phyloP scores from a whole-genome alignment of 2,797 vertebrate genomes.

The Crenichthys baileyi region DNA sequence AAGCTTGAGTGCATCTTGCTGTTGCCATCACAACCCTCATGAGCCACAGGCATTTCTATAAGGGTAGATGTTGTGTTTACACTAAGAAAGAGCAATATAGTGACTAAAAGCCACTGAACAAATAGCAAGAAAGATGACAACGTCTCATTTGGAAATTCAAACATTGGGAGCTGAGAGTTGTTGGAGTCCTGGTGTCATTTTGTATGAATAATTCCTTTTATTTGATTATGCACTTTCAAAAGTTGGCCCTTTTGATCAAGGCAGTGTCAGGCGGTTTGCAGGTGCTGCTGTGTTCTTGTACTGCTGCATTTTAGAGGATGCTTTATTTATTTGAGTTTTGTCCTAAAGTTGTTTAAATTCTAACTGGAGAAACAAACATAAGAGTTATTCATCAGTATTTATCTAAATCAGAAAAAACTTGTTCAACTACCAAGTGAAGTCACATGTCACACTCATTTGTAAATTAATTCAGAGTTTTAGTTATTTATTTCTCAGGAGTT shows the following conservation, averaged over 20 bases:
- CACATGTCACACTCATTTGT: not conserved
- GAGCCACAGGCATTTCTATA: constrained; percentile 41
- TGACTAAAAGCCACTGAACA: constrained; percentile 49
- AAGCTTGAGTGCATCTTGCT: constrained; percentile 62
- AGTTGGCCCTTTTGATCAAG: constrained; percentile 70
- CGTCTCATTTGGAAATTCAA: constrained; percentile 66
- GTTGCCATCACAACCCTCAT: constrained; percentile 62
- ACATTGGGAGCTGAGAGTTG: constrained; percentile 49
- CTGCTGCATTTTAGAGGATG: constrained; percentile 32
- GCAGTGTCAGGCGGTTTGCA: constrained; percentile 59
- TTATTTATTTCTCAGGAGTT: not conserved
- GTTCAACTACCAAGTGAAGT: constrained; percentile 5
- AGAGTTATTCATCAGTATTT: constrained; percentile 25
- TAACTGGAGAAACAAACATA: constrained; percentile 29
- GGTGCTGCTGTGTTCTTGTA: constrained; percentile 57
- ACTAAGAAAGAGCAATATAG: constrained; percentile 35
- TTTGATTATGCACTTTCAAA: constrained; percentile 74
- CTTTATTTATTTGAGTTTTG: constrained; percentile 43
- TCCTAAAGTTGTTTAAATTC: constrained; percentile 54
- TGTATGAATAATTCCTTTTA: constrained; percentile 80
- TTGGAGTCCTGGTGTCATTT: constrained; percentile 59
- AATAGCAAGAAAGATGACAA: constrained; percentile 56
- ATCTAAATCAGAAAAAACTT: constrained; percentile 17
- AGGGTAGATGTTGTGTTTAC: constrained; percentile 56
- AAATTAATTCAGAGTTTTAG: constrained; percentile 1